These are phyloP conservation scores for Tragelaphus scriptus DNA, from an alignment of 2,113 vertebrate species.

Conservation along the genomic window DNA sequence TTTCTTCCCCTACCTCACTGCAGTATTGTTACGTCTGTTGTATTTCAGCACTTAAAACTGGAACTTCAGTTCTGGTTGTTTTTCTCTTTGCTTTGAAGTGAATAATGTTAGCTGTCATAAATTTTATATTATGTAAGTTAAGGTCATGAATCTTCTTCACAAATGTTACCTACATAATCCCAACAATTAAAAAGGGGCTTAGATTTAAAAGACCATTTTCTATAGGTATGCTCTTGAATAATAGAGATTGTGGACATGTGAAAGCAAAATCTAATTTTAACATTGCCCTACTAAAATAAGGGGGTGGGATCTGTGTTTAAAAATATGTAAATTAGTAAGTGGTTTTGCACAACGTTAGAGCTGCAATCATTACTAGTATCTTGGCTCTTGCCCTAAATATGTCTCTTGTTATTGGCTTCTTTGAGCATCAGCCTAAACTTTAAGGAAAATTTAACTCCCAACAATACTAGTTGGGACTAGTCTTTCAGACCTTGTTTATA, in stretches of 20 bases:
- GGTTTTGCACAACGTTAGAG: conserved; percentile 20
- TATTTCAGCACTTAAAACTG: background rate
- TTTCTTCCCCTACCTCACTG: background rate
- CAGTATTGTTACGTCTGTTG: background rate
- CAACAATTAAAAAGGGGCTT: background rate
- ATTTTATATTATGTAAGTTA: background rate
- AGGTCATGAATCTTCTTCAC: background rate
- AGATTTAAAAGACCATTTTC: background rate
- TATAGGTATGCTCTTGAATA: background rate
- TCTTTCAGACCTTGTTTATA: background rate
- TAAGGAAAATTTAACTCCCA: background rate
- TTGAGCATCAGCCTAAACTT: background rate
- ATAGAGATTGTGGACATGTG: background rate
- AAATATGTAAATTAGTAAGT: conserved; percentile 28
- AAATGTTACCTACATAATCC: background rate
- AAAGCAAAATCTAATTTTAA: conserved; percentile 52
- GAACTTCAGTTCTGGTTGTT: background rate
- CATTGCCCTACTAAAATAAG: conserved; percentile 30
- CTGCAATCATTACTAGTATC: background rate
- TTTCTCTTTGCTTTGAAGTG: background rate
- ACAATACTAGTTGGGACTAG: background rate
- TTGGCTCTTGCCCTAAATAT: conserved; percentile 23
- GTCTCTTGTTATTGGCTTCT: conserved; percentile 38
- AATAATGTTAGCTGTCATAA: background rate
- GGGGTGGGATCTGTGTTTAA: conserved; percentile 3